Evolutionary conservation across 2,888 invertebrate species (phyloP).

Genomic region (Hirtodrosophila confusa): DNA sequence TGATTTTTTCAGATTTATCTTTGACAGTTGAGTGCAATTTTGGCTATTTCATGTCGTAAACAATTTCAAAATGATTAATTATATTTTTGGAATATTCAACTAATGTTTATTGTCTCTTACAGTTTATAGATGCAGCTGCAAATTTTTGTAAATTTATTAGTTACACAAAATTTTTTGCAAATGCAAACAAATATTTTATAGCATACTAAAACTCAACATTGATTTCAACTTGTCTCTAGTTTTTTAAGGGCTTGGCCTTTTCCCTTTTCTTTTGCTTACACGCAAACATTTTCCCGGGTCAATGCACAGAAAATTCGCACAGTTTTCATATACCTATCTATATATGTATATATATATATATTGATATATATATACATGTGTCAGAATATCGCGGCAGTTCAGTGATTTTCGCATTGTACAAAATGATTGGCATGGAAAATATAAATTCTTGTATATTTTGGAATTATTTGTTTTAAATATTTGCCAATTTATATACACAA

Average conservation of each 20-base stretch:
- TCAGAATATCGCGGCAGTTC: constrained; percentile 18
- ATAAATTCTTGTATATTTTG: constrained; percentile 30
- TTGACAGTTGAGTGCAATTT: neutral
- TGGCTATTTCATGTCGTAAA: constrained; percentile 15
- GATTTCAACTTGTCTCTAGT: neutral
- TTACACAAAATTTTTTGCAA: no score
- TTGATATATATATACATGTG: constrained; percentile 8
- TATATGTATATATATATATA: neutral
- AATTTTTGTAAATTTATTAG: neutral
- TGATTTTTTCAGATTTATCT: constrained; percentile 4
- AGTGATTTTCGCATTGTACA: constrained; percentile 24
- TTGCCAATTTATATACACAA: constrained; percentile 26
- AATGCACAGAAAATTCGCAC: constrained; percentile 37
- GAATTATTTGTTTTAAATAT: constrained; percentile 38
- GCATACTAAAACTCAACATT: no score
- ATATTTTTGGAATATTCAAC: neutral
- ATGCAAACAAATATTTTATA: no score
- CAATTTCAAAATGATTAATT: constrained; percentile 26
- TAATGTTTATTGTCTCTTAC: neutral
- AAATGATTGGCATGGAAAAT: constrained; percentile 40
- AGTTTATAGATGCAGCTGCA: neutral
- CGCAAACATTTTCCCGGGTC: constrained; percentile 42
- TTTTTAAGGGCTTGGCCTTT: constrained; percentile 43
- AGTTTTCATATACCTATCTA: constrained; percentile 7
- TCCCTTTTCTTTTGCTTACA: constrained; percentile 17